Conservation (phyloP, 2,797 vertebrate species). For the Onychomys arenicola region DNA sequence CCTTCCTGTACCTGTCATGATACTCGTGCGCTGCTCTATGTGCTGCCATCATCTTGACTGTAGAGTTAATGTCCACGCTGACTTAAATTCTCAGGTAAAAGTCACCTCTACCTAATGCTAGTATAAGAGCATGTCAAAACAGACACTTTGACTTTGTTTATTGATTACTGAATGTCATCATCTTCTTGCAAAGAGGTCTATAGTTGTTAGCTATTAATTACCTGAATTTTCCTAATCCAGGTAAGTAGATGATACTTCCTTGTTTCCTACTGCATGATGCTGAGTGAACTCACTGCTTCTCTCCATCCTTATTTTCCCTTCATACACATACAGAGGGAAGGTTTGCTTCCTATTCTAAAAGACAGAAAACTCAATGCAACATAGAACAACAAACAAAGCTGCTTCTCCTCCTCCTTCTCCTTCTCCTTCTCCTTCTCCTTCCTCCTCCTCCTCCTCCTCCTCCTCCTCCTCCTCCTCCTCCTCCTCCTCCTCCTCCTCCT, state of each 20-base stretch:
- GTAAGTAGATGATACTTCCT: neutral
- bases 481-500: too few species aligned
- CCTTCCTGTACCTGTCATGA: neutral
- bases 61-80: neutral
- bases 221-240: neutral
- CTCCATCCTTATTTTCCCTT: constrained; percentile 7
- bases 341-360: constrained; percentile 32
- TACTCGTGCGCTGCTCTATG: neutral
- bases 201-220: neutral
- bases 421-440: neutral
- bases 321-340: neutral
- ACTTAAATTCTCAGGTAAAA: constrained; percentile 25
- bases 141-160: constrained; percentile 19
- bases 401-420: neutral
- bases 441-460: too few species aligned
- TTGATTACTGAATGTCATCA: neutral
- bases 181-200: constrained; percentile 25
- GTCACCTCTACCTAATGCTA: neutral
- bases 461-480: neutral
- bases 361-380: constrained; percentile 42
- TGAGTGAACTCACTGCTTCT: constrained; percentile 15
- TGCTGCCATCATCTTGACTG: neutral
- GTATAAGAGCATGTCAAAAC: constrained; percentile 4
- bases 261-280: neutral
- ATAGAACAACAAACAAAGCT: neutral